Conservation (phyloP, 2,797 vertebrate genomes). For the Sphenodon punctatus region DNA sequence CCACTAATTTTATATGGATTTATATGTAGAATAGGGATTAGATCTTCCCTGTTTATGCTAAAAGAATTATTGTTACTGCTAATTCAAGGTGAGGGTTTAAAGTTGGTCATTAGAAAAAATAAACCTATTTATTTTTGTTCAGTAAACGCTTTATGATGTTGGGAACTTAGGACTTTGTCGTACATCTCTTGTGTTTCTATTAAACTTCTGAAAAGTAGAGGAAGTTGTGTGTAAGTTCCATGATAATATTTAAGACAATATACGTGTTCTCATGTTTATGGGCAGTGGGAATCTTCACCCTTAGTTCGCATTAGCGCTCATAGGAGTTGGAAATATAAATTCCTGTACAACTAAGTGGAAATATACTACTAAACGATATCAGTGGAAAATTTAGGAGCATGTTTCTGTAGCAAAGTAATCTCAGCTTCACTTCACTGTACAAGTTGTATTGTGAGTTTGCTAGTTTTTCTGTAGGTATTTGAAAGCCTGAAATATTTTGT, state of each 20-base stretch:
- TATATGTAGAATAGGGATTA: constrained; percentile 59
- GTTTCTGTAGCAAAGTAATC: background rate
- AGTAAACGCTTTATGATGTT: constrained; percentile 15
- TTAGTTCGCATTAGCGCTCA: background rate
- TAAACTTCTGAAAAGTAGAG: constrained; percentile 7
- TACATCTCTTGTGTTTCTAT: constrained; percentile 11
- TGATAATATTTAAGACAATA: background rate
- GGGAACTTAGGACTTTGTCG: constrained; percentile 15
- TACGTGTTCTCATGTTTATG: background rate
- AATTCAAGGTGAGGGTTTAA: constrained; percentile 67
- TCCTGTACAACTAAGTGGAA: background rate
- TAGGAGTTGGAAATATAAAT: background rate
- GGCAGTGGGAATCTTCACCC: background rate
- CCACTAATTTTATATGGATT: constrained; percentile 71
- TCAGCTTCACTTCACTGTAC: background rate
- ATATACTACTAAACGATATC: background rate
- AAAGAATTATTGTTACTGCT: constrained; percentile 42
- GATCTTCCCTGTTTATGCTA: constrained; percentile 56
- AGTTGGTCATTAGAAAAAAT: constrained; percentile 60
- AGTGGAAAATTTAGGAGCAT: background rate
- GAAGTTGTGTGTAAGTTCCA: background rate
- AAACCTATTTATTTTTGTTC: constrained; percentile 27
- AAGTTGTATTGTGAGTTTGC: background rate
- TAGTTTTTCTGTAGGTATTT: background rate
- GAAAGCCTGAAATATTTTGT: background rate